phyloP scores from a whole-genome alignment of 2,888 invertebrate species.

The Sesamia inferens region DNA sequence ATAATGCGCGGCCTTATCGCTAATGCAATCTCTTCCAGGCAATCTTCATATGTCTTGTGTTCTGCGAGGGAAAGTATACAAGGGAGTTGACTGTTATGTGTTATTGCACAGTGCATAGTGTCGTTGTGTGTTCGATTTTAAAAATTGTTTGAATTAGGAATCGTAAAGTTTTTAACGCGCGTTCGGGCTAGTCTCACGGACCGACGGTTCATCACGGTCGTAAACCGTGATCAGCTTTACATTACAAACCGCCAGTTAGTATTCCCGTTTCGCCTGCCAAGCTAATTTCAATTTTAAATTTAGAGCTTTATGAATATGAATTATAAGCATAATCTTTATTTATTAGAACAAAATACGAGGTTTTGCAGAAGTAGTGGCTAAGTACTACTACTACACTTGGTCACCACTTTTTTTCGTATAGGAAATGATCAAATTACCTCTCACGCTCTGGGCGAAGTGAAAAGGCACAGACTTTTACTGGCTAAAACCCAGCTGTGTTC shows the following conservation, averaged over 20 bases:
- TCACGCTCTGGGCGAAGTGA: too few species aligned
- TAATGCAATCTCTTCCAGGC: too few species aligned
- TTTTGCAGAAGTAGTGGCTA: neutral
- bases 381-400: neutral
- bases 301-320: constrained; percentile 39
- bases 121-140: neutral
- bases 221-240: constrained; percentile 50
- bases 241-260: constrained; percentile 37
- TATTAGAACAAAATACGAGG: constrained; percentile 23
- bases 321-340: constrained; percentile 37
- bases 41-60: neutral
- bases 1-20: too few species aligned
- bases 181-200: neutral
- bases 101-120: neutral
- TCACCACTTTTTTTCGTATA: too few species aligned
- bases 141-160: too few species aligned
- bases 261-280: constrained; percentile 26
- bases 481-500: too few species aligned
- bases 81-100: neutral
- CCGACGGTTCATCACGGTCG: constrained; percentile 1
- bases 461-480: too few species aligned
- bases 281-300: constrained; percentile 48
- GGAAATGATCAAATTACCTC: too few species aligned
- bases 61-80: neutral
- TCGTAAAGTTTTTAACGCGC: too few species aligned